Base-by-base conservation (phyloP, 2,113 vertebrate species). In the Pandion haliaetus region DNA sequence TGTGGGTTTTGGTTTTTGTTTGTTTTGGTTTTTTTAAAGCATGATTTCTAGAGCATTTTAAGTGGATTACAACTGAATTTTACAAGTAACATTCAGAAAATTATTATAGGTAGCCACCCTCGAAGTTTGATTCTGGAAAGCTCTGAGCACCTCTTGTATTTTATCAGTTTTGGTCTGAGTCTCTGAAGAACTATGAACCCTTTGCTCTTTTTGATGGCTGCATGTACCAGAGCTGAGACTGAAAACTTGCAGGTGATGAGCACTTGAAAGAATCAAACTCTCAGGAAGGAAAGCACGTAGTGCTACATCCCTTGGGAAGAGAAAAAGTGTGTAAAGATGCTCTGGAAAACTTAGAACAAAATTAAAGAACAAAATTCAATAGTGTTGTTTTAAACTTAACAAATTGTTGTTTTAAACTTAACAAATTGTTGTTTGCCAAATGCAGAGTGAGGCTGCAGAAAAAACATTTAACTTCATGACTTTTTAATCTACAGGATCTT, bases 401-500 rank as follows among this genome's bases (percentile, higher is more conserved):
- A n/a, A n/a, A n/a, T n/a, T n/a, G n/a, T n/a, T n/a, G n/a, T n/a
- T n/a, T n/a, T n/a, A n/a, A 81, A 92, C 52, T 49, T 92, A 23
- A 71, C 29, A 69, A 84, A 45, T 24, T 29, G 11, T 66, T 71
- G 10, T 61, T 81, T 92, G 55, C 58, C 42, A 86, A 69, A n/a
- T 65, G 32, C 59, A 87, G 92, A 95, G 45, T 49, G 62, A 90
- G 10, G 12, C 12, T 90, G 44, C 44, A 47, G 67, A 57, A 74
- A 93, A 72, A 67, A 18, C 14, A 9, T 62, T 82, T 91, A 63
- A 83, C 34, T 55, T 57, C 34, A 74, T 61, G 61, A 66, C 23
- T 97, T 93, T 98, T 98, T 95, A 52, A 96, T 87, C 92, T 91
- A 85, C 95, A 99, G 99, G 98, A 96, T 98, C 98, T 98, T 98